Evolutionary conservation across 2,797 vertebrate species (phyloP), one percentile per base, ranked within the genome.

Genomic region (Denticeps clupeoides): DNA sequence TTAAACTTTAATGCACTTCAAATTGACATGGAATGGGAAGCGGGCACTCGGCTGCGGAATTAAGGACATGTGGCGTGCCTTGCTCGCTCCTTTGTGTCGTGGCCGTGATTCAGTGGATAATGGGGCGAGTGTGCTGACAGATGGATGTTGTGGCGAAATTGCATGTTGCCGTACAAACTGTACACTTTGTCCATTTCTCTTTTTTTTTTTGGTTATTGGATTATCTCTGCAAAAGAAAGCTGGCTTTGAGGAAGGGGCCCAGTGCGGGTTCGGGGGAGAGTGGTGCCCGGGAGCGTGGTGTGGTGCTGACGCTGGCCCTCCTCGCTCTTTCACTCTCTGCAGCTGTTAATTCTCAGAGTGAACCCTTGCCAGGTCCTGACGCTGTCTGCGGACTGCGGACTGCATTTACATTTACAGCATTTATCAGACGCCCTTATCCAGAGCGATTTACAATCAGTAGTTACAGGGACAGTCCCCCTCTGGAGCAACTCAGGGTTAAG

Each of bases 121-220:
- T 73, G 67, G 65, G 70, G 69, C 77, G 24, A 64, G 54, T 67
- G 64, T 72, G 69, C 63, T 67, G 75, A 81, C 69, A 73, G 75
- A 80, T 71, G 71, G 65, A 76, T 74, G 68, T 67, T 75, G 76
- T 65, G 69, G 74, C 72, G 58, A 71, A 73, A 71, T 52, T 64
- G 63, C 68, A 75, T 74, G 27, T 64, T 47, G 46, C 35, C 59
- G 62, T 62, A 74, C 67, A 73, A 76, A 74, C 58, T 53, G 37
- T 37, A 49, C 55, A 53, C 55, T 73, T 66, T 73, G 64, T 74
- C 64, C 56, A 53, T 58, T 67, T 66, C n/a, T n/a, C n/a, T n/a
- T n/a, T n/a, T n/a, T n/a, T n/a, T n/a, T n/a, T 75, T 73, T 62
- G 24, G 62, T 68, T 68, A 71, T 74, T 38, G 35, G 35, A 38